Evolutionary conservation across 2,797 vertebrate species (phyloP).

Genomic region (Loriculus beryllinus): DNA sequence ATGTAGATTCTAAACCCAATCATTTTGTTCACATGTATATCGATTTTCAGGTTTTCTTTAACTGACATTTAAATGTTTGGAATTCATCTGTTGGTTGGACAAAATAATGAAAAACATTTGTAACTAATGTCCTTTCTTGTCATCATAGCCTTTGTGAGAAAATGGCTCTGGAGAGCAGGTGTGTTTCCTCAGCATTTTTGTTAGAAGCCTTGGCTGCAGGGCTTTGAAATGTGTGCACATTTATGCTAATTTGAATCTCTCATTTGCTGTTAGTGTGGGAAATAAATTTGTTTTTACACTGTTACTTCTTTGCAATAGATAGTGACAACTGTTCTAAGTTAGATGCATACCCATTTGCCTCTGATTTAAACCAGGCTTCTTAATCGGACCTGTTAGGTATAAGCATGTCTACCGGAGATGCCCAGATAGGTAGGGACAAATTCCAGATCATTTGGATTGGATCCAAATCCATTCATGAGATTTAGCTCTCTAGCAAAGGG

Average conservation of each 20-base stretch:
- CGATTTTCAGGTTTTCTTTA: background rate
- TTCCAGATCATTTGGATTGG: background rate
- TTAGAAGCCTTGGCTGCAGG: background rate
- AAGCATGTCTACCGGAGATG: background rate
- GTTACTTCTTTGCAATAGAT: background rate
- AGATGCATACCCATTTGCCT: background rate
- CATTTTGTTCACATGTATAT: background rate
- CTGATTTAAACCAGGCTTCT: background rate
- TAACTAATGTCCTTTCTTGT: background rate
- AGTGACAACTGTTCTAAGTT: background rate
- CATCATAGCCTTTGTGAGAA: background rate
- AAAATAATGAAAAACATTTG: background rate
- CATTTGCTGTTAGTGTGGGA: background rate
- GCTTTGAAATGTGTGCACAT: background rate
- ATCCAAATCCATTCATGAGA: background rate
- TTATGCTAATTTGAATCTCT: background rate
- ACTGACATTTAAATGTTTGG: background rate
- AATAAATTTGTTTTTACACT: background rate
- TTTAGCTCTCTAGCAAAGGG: background rate
- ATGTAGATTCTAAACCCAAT: background rate
- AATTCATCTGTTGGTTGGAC: background rate
- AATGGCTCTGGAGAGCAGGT: background rate
- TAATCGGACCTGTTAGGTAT: background rate
- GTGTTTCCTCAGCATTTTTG: background rate
- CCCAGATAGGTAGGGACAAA: background rate